Percentiles rank a stretch among this genome's conserved stretches.
phyloP scores from a whole-genome alignment of 2,113 vertebrate species.

The Glaucidium brasilianum region DNA sequence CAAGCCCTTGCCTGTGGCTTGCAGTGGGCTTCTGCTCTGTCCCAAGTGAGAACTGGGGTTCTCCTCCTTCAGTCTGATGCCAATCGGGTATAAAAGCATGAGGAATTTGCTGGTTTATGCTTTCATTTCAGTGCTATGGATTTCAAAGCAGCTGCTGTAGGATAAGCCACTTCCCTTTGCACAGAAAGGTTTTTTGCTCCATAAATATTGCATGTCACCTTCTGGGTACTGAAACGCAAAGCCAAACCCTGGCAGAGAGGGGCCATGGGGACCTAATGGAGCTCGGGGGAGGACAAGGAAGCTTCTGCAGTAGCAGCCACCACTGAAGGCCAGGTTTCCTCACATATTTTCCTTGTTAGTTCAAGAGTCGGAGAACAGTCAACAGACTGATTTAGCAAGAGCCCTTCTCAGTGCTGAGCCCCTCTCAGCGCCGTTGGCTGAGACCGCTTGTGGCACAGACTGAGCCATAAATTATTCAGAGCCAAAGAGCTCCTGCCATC shows the following conservation, averaged over 20 bases:
- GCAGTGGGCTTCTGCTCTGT: background rate
- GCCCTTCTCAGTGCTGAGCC: background rate
- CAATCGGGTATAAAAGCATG: background rate
- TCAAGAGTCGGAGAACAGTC: background rate
- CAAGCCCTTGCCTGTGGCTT: background rate
- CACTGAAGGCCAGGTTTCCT: background rate
- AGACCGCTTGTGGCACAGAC: background rate
- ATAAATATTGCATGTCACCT: background rate
- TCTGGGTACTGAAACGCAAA: background rate
- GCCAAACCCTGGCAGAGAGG: background rate
- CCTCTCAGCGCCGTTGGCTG: background rate
- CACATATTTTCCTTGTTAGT: background rate
- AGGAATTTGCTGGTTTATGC: background rate
- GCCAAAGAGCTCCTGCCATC: background rate
- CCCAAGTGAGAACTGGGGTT: background rate
- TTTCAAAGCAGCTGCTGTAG: background rate
- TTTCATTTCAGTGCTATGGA: background rate
- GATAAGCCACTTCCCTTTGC: background rate
- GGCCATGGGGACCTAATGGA: fast-evolving
- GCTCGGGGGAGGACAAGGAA: background rate
- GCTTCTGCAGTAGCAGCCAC: background rate
- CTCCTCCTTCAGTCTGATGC: background rate
- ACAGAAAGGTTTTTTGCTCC: background rate
- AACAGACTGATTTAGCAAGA: background rate
- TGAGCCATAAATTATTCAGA: background rate